phyloP scores from a whole-genome alignment of 2,113 vertebrate species.

The Chlamydotis undulata region DNA sequence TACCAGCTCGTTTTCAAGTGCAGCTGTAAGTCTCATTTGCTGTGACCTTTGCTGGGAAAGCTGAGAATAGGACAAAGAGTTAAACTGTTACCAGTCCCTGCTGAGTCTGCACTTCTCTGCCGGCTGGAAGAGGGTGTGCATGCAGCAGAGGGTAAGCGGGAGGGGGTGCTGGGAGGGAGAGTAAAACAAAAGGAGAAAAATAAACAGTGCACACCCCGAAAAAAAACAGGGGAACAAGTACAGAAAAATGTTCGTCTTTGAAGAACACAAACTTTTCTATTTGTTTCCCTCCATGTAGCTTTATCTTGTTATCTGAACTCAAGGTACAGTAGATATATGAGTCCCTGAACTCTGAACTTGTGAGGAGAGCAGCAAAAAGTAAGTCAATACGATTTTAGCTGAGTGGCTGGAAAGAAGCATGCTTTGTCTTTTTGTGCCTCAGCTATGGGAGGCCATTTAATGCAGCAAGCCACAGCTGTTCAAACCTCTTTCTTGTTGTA shows the following conservation, averaged over 20 bases:
- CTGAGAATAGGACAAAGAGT: constrained; percentile 42
- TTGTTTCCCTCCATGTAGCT: background rate
- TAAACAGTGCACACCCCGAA: constrained; percentile 38
- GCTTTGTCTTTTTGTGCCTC: constrained; percentile 42
- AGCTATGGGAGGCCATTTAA: constrained; percentile 23
- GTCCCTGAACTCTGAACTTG: constrained; percentile 31
- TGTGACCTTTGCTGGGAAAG: constrained; percentile 51
- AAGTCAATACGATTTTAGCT: constrained; percentile 34
- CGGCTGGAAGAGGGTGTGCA: background rate
- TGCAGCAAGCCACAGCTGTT: background rate
- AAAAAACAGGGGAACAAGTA: constrained; percentile 38
- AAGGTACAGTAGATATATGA: background rate
- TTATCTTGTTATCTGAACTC: constrained; percentile 29
- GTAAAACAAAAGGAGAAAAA: constrained; percentile 48
- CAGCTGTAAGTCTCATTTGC: constrained; percentile 1
- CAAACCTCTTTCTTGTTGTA: background rate
- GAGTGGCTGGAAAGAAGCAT: background rate
- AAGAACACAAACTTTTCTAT: background rate
- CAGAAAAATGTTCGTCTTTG: constrained; percentile 16
- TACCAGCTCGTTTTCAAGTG: background rate
- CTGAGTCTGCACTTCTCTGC: constrained; percentile 30
- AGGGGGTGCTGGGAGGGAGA: background rate
- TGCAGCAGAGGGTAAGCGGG: background rate
- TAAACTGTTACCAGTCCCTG: constrained; percentile 44
- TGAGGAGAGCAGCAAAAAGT: constrained; percentile 11